Evolutionary conservation across 2,888 invertebrate genomes (phyloP).

Genomic region (Nephrotoma appendiculata): DNA sequence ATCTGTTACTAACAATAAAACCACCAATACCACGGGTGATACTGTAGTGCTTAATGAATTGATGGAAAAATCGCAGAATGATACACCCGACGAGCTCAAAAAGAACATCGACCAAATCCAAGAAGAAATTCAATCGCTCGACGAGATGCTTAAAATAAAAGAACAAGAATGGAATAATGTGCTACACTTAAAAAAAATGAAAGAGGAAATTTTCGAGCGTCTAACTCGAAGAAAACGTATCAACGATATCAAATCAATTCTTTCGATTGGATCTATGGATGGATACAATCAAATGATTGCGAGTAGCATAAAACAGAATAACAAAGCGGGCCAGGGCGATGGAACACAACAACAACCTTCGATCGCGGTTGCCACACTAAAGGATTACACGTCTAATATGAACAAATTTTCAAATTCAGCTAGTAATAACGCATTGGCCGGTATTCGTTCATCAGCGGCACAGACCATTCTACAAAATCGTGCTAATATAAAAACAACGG

Average conservation of each 20-base stretch:
- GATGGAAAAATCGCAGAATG: slow-evolving; percentile 45
- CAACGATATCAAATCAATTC: slow-evolving; percentile 25
- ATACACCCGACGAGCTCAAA: slow-evolving; percentile 43
- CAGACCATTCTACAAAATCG: slow-evolving; percentile 21
- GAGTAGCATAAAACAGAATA: slow-evolving; percentile 7
- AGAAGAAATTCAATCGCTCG: slow-evolving; percentile 51
- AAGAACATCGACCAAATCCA: slow-evolving; percentile 49
- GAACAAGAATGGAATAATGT: slow-evolving; percentile 80
- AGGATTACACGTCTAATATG: not conserved
- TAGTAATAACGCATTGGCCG: not conserved
- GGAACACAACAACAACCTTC: not conserved
- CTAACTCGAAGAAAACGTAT: slow-evolving; percentile 55
- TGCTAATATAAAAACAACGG: slow-evolving; percentile 23
- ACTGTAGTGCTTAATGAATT: slow-evolving; percentile 47
- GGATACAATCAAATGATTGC: not conserved
- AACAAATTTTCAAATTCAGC: not conserved
- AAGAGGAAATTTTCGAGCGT: slow-evolving; percentile 64
- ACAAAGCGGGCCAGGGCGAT: not conserved
- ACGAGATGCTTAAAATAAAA: slow-evolving; percentile 61
- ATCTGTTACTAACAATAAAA: not conserved
- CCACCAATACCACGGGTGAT: not conserved
- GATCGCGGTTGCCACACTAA: slow-evolving; percentile 6
- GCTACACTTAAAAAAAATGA: slow-evolving; percentile 64
- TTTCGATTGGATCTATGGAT: slow-evolving; percentile 16
- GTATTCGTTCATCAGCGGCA: slow-evolving; percentile 12